Conservation (phyloP, 2,797 vertebrate genomes). For the Miichthys miiuy region DNA sequence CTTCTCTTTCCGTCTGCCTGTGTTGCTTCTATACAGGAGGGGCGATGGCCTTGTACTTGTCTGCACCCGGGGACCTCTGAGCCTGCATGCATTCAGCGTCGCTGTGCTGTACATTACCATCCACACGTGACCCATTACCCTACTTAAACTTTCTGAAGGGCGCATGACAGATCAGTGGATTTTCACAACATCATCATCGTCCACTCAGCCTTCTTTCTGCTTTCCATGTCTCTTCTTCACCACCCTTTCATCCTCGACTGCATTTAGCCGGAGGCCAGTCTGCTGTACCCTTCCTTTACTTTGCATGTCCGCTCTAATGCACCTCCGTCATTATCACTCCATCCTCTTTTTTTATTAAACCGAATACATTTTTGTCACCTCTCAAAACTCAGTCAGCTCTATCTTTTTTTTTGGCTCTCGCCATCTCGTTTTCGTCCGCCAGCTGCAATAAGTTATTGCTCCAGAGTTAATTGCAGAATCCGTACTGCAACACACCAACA, state of each 20-base stretch:
- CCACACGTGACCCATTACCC: conserved; percentile 10
- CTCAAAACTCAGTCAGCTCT: background rate
- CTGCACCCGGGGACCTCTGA: background rate
- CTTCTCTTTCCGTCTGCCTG: background rate
- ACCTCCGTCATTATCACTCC: conserved; percentile 18
- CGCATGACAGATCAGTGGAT: conserved; percentile 41
- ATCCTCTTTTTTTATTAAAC: background rate
- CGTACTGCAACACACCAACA: conserved; percentile 36
- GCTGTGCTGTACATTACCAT: background rate
- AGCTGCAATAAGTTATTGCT: conserved; percentile 54
- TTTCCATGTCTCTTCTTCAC: background rate
- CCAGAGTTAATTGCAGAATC: conserved; percentile 54
- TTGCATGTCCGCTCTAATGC: conserved; percentile 1
- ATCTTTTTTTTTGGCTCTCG: background rate
- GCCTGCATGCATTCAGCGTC: conserved; percentile 1
- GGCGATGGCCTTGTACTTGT: background rate
- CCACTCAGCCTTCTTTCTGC: conserved; percentile 16
- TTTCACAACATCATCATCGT: conserved; percentile 41
- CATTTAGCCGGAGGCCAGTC: conserved; percentile 35
- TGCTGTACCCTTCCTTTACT: conserved; percentile 2
- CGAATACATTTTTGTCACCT: conserved; percentile 17
- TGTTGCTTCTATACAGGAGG: background rate
- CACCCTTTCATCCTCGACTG: conserved; percentile 28
- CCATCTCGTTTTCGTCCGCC: rapidly evolving
- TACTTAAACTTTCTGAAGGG: conserved; percentile 15